A percentile compares a stretch with the other conserved stretches of the same genome.
These are phyloP conservation scores for Illadopsis cleaveri DNA, from an alignment of 2,113 vertebrate species.

Conservation along the genomic window DNA sequence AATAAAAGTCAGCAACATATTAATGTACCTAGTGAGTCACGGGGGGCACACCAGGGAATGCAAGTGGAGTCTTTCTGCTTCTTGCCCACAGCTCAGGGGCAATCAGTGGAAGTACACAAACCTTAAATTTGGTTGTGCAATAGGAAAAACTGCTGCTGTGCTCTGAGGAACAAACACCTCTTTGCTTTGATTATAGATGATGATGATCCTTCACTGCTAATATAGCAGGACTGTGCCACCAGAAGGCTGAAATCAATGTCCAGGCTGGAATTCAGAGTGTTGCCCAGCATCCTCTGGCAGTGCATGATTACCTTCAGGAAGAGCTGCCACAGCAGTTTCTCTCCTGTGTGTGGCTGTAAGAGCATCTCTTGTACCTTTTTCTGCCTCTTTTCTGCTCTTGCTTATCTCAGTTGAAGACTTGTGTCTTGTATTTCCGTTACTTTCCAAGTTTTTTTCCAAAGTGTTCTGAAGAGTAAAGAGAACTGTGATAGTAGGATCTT, in stretches of 20 bases:
- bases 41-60: fast-evolving
- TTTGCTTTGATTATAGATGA: background rate
- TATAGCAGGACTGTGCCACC: background rate
- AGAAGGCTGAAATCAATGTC: background rate
- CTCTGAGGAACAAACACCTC: background rate
- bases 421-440: background rate
- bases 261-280: background rate
- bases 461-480: background rate
- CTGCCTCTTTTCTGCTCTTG: background rate
- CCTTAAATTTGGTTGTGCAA: background rate
- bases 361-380: background rate
- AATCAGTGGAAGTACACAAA: background rate
- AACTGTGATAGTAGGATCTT: background rate
- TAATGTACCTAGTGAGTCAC: fast-evolving
- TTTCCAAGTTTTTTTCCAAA: background rate
- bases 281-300: background rate
- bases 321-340: background rate
- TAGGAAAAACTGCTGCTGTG: background rate
- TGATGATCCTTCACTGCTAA: background rate
- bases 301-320: background rate
- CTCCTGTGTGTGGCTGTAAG: background rate
- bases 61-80: background rate
- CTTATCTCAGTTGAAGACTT: background rate
- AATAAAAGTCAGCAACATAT: background rate
- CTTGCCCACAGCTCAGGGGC: background rate